Percentiles rank a stretch among this genome's conserved stretches.
Evolutionary conservation across 2,797 vertebrate species (phyloP).

Genomic region (Acanthiza pusilla): DNA sequence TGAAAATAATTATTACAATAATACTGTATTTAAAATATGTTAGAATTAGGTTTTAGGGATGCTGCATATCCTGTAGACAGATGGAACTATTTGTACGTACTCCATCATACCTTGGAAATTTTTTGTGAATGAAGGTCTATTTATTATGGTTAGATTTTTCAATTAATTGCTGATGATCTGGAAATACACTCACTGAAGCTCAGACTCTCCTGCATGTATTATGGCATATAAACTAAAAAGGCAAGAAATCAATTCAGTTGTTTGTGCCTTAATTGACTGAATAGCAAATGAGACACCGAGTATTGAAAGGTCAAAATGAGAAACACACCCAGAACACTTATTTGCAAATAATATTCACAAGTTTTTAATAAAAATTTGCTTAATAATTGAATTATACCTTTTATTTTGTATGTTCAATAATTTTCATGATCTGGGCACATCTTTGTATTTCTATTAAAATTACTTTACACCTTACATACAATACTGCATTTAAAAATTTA

Average conservation of each 20-base stretch:
- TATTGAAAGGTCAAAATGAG: not conserved
- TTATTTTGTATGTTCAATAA: not conserved
- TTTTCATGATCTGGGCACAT: not conserved
- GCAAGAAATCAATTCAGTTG: slow-evolving; percentile 44
- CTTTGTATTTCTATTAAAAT: not conserved
- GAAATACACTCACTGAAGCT: slow-evolving; percentile 14
- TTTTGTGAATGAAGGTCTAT: not conserved
- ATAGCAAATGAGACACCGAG: not conserved
- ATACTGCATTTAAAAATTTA: not conserved
- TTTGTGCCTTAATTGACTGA: slow-evolving; percentile 26
- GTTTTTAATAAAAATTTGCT: not conserved
- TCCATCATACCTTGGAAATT: not conserved
- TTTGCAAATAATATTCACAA: not conserved
- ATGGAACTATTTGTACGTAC: not conserved
- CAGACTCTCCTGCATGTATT: not conserved
- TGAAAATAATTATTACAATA: not conserved
- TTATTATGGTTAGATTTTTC: not conserved
- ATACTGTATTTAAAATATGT: not conserved
- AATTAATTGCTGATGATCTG: not conserved
- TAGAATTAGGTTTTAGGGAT: not conserved
- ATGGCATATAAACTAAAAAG: slow-evolving; percentile 24
- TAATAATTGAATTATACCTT: not conserved
- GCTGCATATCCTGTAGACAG: not conserved
- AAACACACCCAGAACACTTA: not conserved
- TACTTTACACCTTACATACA: not conserved